A percentile compares a stretch with the other conserved stretches of the same genome.
Evolutionary conservation across 2,113 vertebrate genomes (phyloP).

Genomic region (Lipotes vexillifer): DNA sequence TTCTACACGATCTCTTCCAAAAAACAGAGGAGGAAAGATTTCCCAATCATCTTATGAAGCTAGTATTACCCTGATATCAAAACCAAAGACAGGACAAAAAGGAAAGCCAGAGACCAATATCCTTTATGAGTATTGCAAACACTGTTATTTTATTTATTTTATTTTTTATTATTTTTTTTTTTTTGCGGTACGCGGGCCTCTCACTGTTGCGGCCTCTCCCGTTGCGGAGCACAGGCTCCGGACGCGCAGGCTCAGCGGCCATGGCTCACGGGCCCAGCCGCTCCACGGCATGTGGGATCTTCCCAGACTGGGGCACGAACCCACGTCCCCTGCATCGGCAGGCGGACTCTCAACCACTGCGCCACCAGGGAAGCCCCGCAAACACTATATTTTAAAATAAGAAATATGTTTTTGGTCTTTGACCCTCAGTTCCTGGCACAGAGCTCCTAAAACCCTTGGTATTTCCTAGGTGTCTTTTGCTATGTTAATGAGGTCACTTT

Average conservation of each 20-base stretch:
- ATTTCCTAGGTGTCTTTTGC: background rate
- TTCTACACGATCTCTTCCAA: background rate
- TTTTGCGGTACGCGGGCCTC: rapidly evolving
- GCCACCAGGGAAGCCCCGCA: too few relatives aligned
- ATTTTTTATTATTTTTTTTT: background rate
- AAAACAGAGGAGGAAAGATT: background rate
- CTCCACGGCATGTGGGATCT: too few relatives aligned
- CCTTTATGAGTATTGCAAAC: background rate
- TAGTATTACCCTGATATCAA: background rate
- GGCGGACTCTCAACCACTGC: too few relatives aligned
- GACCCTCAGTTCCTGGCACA: background rate
- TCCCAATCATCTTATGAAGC: background rate
- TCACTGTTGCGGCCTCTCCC: too few relatives aligned
- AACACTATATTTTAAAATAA: background rate
- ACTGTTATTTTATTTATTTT: background rate
- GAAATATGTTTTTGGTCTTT: background rate
- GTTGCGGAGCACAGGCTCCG: rapidly evolving
- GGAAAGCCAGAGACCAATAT: background rate
- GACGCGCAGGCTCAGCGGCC: too few relatives aligned
- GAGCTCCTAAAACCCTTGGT: background rate
- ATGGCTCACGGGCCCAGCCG: too few relatives aligned
- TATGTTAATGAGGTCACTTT: background rate
- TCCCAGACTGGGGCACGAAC: too few relatives aligned
- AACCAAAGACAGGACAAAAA: background rate
- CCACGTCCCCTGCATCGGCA: too few relatives aligned